Evolutionary conservation across 2,797 vertebrate species (phyloP).

Genomic region (Astyanax mexicanus): DNA sequence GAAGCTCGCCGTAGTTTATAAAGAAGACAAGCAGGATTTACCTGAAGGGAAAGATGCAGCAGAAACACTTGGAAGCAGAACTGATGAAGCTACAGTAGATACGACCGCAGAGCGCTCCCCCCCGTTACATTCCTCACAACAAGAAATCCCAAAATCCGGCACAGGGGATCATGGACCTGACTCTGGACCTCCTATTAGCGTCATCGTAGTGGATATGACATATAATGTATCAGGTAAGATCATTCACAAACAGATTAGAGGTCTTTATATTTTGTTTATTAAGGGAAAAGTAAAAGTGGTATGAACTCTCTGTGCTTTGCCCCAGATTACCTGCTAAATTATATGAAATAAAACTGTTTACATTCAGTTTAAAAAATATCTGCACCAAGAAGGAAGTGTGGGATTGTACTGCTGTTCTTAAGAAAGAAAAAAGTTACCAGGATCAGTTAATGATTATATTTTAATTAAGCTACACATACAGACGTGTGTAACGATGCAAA

Average conservation of each 20-base stretch:
- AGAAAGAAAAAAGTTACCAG: too few species aligned
- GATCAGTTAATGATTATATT: too few species aligned
- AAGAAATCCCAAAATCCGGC: too few species aligned
- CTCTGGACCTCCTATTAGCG: slow-evolving; percentile 57
- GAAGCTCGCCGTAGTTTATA: slow-evolving; percentile 70
- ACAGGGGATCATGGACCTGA: neutral
- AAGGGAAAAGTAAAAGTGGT: neutral
- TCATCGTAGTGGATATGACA: slow-evolving; percentile 83
- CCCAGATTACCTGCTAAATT: too few species aligned
- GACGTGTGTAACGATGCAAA: too few species aligned
- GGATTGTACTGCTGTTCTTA: too few species aligned
- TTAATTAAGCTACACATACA: too few species aligned
- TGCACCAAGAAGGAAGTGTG: too few species aligned
- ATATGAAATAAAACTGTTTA: too few species aligned
- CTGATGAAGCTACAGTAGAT: slow-evolving; percentile 43
- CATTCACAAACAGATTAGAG: neutral
- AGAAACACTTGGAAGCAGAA: neutral
- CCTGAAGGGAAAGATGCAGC: neutral
- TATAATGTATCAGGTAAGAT: slow-evolving; percentile 85
- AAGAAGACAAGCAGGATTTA: slow-evolving; percentile 59
- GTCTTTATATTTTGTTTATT: neutral
- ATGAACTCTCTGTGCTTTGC: too few species aligned
- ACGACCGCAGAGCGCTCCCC: slow-evolving; percentile 75
- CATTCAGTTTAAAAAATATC: too few species aligned
- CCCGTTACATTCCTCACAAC: too few species aligned